Evolutionary conservation across 2,888 invertebrate species (phyloP).

Genomic region (Agrochola circellaris): DNA sequence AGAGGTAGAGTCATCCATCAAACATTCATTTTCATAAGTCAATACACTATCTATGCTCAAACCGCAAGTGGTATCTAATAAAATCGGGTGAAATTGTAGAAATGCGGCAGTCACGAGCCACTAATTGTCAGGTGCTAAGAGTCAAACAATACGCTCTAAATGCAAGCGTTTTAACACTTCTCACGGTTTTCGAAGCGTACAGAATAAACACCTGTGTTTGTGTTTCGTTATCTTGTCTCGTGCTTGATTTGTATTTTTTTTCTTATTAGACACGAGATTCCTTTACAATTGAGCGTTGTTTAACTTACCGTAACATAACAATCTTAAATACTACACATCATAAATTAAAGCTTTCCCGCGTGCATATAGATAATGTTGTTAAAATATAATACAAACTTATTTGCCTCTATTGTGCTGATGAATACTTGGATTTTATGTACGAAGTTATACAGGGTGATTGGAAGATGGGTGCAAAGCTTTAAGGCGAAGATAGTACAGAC

Average conservation of each 20-base stretch:
- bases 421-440: constrained; percentile 20
- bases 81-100: constrained; percentile 52
- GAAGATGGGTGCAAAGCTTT: too few species aligned
- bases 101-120: constrained; percentile 71
- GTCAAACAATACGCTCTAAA: constrained; percentile 72
- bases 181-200: constrained; percentile 73
- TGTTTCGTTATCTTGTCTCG: constrained; percentile 74
- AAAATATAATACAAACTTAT: constrained; percentile 22
- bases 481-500: too few species aligned
- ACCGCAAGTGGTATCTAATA: constrained; percentile 32
- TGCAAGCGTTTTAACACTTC: constrained; percentile 77
- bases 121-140: constrained; percentile 77
- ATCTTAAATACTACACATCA: constrained; percentile 30
- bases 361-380: constrained; percentile 13
- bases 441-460: too few species aligned
- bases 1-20: constrained; percentile 51
- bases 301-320: constrained; percentile 52
- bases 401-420: constrained; percentile 20
- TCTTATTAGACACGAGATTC: constrained; percentile 53
- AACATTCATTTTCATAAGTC: constrained; percentile 44
- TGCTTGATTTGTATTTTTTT: constrained; percentile 58
- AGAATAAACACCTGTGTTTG: constrained; percentile 80
- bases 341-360: constrained; percentile 35
- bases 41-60: constrained; percentile 32
- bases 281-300: constrained; percentile 43